A percentile compares a stretch with the other conserved stretches of the same genome.
phyloP scores from a whole-genome alignment of 2,888 invertebrate species.

The Stenolophus ochropezus region DNA sequence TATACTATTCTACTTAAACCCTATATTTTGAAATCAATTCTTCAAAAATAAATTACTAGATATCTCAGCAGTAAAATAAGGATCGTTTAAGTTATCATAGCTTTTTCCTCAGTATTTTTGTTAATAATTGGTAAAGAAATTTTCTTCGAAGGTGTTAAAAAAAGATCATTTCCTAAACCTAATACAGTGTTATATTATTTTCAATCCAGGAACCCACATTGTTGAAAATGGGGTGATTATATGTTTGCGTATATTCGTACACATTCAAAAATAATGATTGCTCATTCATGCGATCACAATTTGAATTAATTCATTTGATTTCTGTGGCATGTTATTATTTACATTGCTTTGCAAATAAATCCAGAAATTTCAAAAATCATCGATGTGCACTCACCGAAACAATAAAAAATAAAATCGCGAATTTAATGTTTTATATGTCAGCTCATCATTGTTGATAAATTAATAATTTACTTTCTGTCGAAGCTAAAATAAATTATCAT shows the following conservation, averaged over 20 bases:
- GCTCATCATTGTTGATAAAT: neutral
- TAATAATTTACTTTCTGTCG: neutral
- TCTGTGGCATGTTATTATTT: neutral
- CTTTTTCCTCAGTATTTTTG: too few species aligned
- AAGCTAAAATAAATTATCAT: neutral
- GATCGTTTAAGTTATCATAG: too few species aligned
- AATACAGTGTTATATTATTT: too few species aligned
- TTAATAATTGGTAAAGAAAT: too few species aligned
- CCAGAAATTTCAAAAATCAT: neutral
- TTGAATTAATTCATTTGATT: neutral
- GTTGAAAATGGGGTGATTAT: neutral
- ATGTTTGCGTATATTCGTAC: neutral
- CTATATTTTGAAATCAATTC: too few species aligned
- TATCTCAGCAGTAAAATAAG: too few species aligned
- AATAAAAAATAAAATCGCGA: neutral
- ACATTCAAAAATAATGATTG: neutral
- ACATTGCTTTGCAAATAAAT: neutral
- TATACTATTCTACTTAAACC: too few species aligned
- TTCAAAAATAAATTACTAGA: too few species aligned
- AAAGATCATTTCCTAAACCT: too few species aligned
- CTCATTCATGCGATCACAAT: neutral
- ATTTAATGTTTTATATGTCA: neutral
- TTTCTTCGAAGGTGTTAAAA: too few species aligned
- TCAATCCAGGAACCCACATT: neutral
- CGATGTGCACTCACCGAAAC: neutral